Evolutionary conservation across 2,888 invertebrate species (phyloP), one percentile per base, ranked within the genome.

Genomic region (Synanthedon myopaeformis): DNA sequence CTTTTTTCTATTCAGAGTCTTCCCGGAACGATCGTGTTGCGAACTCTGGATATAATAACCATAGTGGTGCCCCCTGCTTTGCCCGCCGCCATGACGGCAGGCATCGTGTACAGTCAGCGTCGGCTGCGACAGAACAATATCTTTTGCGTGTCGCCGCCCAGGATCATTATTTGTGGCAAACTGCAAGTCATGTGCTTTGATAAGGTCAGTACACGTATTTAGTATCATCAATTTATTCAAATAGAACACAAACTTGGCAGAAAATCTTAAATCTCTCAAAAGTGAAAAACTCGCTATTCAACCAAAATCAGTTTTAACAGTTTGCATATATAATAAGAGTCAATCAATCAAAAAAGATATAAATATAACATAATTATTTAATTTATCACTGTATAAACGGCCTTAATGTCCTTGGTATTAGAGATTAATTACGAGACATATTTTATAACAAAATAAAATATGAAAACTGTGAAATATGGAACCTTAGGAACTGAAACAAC

Each of bases 41-140:
- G 96, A 52, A 93, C 95, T 1, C 82, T 97, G 61, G 97, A 97
- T 73, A 93, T 97, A 54, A 92, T 98, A 60, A 97, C 97, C 0
- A 96, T 97, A 62, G 96, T 96, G 8, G 94, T 97, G 17, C 97
- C 97, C 0, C 97, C 97, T 4, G 96, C 97, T 10, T 80, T 97
- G 49, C 97, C 97, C 5, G 96, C 94, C 53, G 94, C 94, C 41
- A 93, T 95, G 93, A 93, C 94, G 1, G 92, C 94, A 17, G 94
- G 94, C 55, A 93, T 92, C 53, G 90, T 94, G 28, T 93, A 93
- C 79, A 94, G 94, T 57, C 93, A 94, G 73, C 89, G 89, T 53
- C 87, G 95, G 13, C 77, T 95, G 58, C 90, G 91, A 63, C 87
- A 85, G 56, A 82, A 90, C 53, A 89, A 90, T 59, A 93, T 95